Evolutionary conservation across 1,140 invertebrate species (phyloP).

Genomic region (Drosophila arawakana): DNA sequence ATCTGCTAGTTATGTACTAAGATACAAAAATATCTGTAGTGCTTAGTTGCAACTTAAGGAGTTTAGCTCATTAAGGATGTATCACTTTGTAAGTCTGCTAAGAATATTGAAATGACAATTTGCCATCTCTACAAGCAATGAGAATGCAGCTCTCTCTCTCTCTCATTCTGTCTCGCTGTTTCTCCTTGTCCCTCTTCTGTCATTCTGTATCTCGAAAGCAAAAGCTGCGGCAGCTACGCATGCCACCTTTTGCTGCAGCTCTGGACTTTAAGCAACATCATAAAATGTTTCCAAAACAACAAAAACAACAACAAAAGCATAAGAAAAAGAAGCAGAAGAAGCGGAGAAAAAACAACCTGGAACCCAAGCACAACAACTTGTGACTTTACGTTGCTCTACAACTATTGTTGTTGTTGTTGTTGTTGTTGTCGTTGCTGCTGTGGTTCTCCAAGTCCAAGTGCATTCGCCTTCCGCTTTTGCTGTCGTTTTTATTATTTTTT

Average conservation of each 20-base stretch:
- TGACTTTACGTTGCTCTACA: slow-evolving; percentile 62
- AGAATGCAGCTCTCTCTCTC: slow-evolving; percentile 6
- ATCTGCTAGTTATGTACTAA: not conserved
- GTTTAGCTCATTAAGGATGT: not conserved
- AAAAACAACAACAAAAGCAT: slow-evolving; percentile 40
- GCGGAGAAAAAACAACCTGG: slow-evolving; percentile 6
- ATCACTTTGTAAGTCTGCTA: not conserved
- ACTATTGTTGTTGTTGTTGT: slow-evolving; percentile 58
- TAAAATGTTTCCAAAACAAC: slow-evolving; percentile 53
- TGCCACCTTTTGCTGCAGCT: slow-evolving; percentile 35
- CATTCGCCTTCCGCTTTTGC: slow-evolving; percentile 68
- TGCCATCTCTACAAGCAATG: slow-evolving; percentile 30
- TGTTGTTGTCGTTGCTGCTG: slow-evolving; percentile 31
- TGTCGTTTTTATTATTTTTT: slow-evolving; percentile 33
- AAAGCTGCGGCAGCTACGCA: slow-evolving; percentile 37
- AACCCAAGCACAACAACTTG: slow-evolving; percentile 49
- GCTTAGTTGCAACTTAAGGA: too few species aligned
- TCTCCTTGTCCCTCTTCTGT: not conserved
- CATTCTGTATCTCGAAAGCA: slow-evolving; percentile 20
- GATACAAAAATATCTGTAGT: not conserved
- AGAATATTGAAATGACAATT: not conserved
- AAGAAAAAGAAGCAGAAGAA: slow-evolving; percentile 19
- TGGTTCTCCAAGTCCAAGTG: slow-evolving; percentile 53
- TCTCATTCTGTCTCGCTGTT: too few species aligned
- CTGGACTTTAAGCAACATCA: slow-evolving; percentile 43